Evolutionary conservation across 23 tunicate genomes (phyloP).

Genomic region (Aplidium turbinatum): DNA sequence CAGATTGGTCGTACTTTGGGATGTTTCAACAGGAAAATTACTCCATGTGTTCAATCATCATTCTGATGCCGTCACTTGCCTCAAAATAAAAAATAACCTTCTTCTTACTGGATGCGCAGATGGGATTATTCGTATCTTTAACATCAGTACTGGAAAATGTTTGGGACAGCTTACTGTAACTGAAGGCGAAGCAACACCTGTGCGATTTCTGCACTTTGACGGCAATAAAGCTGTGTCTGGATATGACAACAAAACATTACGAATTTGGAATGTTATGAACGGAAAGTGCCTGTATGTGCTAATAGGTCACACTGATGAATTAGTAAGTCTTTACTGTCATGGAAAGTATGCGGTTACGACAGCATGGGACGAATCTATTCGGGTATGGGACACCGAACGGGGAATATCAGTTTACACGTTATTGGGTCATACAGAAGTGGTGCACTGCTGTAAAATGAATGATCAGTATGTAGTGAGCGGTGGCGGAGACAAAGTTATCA

Average conservation of each 20-base stretch:
- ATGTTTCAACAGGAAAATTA: constrained; percentile 41
- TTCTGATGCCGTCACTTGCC: constrained; percentile 62
- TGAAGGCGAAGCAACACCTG: constrained; percentile 47
- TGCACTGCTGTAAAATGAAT: constrained; percentile 75
- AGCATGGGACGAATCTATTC: constrained; percentile 78
- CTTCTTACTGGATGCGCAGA: constrained; percentile 85
- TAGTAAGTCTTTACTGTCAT: constrained; percentile 45
- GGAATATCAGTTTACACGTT: constrained; percentile 59
- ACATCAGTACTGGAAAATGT: constrained; percentile 91
- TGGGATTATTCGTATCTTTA: constrained; percentile 75
- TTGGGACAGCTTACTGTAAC: constrained; percentile 59
- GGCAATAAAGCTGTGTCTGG: constrained; percentile 72
- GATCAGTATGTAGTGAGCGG: constrained; percentile 76
- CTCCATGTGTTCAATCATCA: constrained; percentile 68
- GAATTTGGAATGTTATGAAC: constrained; percentile 66
- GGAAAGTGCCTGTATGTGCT: constrained; percentile 69
- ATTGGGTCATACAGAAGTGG: constrained; percentile 90
- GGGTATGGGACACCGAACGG: constrained; percentile 68
- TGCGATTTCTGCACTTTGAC: constrained; percentile 65
- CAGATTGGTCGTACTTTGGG: constrained; percentile 65
- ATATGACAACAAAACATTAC: constrained; percentile 58
- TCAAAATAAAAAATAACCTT: constrained; percentile 67
- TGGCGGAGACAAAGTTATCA: constrained; percentile 85
- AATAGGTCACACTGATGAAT: constrained; percentile 72
- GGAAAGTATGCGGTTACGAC: constrained; percentile 66